A percentile compares a stretch with the other conserved stretches of the same genome.
Conservation (phyloP, 2,888 invertebrate genomes). For the Tinea pellionella region DNA sequence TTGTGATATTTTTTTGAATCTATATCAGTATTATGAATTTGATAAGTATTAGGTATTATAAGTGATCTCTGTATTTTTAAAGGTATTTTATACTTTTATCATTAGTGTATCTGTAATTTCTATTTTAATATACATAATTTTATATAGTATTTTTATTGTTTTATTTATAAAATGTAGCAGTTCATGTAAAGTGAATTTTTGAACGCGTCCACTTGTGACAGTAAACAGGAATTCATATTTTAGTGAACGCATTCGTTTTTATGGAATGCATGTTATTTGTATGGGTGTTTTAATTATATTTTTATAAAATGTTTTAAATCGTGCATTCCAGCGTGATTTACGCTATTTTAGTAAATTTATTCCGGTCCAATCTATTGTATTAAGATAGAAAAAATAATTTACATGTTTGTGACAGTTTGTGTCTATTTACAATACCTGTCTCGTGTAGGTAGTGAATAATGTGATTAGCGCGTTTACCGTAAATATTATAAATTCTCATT, state of each 20-base stretch:
- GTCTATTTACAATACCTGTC: constrained; percentile 14
- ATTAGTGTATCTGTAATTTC: too few relatives aligned
- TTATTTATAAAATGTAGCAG: too few relatives aligned
- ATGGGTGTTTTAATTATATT: not conserved
- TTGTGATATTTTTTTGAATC: too few relatives aligned
- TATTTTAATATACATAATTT: too few relatives aligned
- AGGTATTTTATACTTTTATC: too few relatives aligned
- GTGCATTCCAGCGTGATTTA: not conserved
- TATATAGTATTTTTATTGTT: too few relatives aligned
- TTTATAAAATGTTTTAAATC: not conserved
- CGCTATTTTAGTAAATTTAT: not conserved
- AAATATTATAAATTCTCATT: constrained; percentile 31
- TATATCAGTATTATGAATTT: too few relatives aligned
- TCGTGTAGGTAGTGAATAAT: constrained; percentile 53
- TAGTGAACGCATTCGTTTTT: constrained; percentile 50
- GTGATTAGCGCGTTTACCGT: constrained; percentile 44
- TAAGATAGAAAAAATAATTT: not conserved
- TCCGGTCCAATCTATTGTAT: not conserved
- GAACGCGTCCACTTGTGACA: constrained; percentile 35
- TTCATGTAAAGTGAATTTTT: constrained; percentile 2
- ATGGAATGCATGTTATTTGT: constrained; percentile 59
- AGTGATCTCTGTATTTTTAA: too few relatives aligned
- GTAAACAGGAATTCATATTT: constrained; percentile 26
- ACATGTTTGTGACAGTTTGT: not conserved
- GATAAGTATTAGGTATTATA: too few relatives aligned